phyloP scores from a whole-genome alignment of 23 tunicate species.

The Ascidia mentula region DNA sequence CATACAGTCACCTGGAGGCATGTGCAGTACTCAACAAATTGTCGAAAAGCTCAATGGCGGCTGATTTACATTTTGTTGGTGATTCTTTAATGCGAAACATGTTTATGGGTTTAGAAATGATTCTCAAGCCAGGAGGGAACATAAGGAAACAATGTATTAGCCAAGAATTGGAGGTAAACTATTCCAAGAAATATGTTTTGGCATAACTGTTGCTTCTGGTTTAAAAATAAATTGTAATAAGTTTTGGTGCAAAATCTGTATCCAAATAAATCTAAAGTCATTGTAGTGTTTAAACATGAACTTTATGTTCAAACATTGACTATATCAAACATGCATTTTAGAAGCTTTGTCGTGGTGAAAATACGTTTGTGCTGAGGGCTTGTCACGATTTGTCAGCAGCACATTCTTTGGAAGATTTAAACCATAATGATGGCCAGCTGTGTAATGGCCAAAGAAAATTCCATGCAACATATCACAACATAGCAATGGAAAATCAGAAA shows the following conservation, averaged over 20 bases:
- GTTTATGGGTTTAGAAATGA: conserved; percentile 24
- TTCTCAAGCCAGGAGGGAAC: neutral
- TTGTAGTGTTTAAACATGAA: no score
- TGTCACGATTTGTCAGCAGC: conserved; percentile 45
- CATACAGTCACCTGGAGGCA: conserved; percentile 26
- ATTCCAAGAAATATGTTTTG: no score
- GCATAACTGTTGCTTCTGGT: no score
- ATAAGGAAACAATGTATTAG: neutral
- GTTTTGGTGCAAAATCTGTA: neutral
- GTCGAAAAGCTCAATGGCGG: neutral
- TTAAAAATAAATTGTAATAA: no score
- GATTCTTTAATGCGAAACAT: conserved; percentile 55
- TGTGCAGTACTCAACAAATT: conserved; percentile 22
- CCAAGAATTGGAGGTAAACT: conserved; percentile 31
- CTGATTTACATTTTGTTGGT: conserved; percentile 38
- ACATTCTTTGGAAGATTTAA: conserved; percentile 19
- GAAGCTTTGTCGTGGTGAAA: conserved; percentile 45
- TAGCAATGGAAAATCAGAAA: conserved; percentile 16
- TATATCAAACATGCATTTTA: no score
- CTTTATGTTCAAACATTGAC: no score
- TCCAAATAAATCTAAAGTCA: no score
- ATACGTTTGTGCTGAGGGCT: conserved; percentile 34
- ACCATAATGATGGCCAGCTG: conserved; percentile 1
- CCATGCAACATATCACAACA: conserved; percentile 1
- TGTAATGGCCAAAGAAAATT: conserved; percentile 41